phyloP scores from a whole-genome alignment of 2,888 invertebrate species.

The Cantharis rustica region DNA sequence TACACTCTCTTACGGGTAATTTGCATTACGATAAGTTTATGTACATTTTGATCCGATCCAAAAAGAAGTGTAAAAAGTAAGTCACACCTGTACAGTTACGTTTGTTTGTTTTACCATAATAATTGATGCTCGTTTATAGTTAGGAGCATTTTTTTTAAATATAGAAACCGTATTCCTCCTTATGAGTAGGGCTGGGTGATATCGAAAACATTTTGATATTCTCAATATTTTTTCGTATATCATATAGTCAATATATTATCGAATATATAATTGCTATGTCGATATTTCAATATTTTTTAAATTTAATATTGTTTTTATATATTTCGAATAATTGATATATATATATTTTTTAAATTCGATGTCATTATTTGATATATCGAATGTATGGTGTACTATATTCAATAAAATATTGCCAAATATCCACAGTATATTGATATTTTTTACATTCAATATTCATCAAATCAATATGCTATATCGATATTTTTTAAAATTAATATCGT shows the following conservation, averaged over 20 bases:
- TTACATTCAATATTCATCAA: too few species aligned
- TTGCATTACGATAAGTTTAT: conserved; percentile 40
- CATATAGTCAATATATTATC: neutral
- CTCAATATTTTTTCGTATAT: neutral
- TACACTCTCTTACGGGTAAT: conserved; percentile 19
- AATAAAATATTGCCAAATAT: too few species aligned
- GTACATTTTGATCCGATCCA: conserved; percentile 45
- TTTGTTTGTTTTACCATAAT: conserved; percentile 3
- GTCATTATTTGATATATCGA: too few species aligned
- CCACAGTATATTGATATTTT: too few species aligned
- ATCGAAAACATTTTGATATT: neutral
- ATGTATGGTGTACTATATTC: too few species aligned
- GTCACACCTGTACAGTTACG: conserved; percentile 27
- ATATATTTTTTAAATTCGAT: too few species aligned
- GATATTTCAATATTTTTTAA: neutral
- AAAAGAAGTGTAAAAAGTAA: conserved; percentile 36
- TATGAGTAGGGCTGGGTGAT: neutral
- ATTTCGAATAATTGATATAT: too few species aligned
- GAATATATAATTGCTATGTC: neutral
- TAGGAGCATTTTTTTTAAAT: neutral
- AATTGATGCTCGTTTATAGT: conserved; percentile 1
- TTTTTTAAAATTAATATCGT: too few species aligned
- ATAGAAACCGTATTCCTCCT: neutral
- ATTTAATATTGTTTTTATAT: neutral
- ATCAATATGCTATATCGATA: too few species aligned